Evolutionary conservation across 2,888 invertebrate species (phyloP).

Genomic region (Tiphia femorata): DNA sequence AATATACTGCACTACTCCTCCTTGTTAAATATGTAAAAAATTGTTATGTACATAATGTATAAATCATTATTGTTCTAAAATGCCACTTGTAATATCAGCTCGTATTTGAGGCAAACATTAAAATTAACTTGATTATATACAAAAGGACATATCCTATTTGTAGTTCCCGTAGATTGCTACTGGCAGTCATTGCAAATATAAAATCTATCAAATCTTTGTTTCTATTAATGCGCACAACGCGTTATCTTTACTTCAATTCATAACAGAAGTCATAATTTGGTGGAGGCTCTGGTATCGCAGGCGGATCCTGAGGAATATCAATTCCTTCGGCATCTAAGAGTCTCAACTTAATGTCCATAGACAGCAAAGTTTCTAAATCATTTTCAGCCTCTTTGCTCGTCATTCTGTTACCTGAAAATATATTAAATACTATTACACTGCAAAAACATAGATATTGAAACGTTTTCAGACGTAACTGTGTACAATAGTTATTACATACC

Average conservation of each 20-base stretch:
- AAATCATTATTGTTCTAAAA: conserved; percentile 8
- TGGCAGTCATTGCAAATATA: conserved; percentile 1
- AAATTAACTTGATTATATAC: conserved; percentile 16
- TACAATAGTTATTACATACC: conserved; percentile 60
- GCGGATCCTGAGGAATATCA: conserved; percentile 93
- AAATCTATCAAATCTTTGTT: not conserved
- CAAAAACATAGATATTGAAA: not conserved
- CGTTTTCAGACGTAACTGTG: not conserved
- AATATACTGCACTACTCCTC: conserved; percentile 21
- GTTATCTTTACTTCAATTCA: conserved; percentile 74
- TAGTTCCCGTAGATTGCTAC: not conserved
- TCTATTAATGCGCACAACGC: not conserved
- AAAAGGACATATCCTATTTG: conserved; percentile 15
- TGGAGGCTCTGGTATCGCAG: conserved; percentile 91
- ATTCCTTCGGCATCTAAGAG: conserved; percentile 95
- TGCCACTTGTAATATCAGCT: conserved; percentile 3
- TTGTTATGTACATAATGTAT: conserved; percentile 1
- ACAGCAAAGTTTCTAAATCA: conserved; percentile 91
- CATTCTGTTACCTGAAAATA: conserved; percentile 82
- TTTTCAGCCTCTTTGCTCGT: conserved; percentile 87
- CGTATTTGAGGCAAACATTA: conserved; percentile 13
- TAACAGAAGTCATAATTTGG: conserved; percentile 92
- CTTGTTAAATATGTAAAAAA: conserved; percentile 18
- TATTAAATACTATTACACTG: not conserved
- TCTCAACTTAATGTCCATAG: conserved; percentile 96